Evolutionary conservation across 2,113 vertebrate genomes (phyloP).

Genomic region (Trochalopteron elliotii): DNA sequence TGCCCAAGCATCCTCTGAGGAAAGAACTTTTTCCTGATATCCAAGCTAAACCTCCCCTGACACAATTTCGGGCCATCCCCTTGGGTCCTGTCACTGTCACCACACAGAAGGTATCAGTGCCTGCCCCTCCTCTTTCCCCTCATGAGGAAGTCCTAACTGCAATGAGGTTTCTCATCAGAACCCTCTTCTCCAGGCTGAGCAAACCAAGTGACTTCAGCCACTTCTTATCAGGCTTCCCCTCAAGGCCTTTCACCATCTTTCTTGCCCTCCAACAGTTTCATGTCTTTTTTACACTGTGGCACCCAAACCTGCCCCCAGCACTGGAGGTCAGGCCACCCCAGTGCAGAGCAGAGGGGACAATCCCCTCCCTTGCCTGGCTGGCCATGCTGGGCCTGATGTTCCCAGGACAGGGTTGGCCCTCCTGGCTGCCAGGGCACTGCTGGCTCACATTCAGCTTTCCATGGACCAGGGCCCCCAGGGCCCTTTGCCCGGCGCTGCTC

Average conservation of each 20-base stretch:
- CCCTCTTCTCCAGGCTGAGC: not conserved
- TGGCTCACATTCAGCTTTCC: not conserved
- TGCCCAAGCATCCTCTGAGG: not conserved
- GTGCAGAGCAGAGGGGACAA: rapidly evolving
- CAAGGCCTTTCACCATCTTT: not conserved
- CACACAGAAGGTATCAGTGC: not conserved
- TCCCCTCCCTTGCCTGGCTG: not conserved
- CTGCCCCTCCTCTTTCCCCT: not conserved
- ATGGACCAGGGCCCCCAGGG: rapidly evolving
- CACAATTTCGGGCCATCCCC: not conserved
- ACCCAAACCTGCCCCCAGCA: not conserved
- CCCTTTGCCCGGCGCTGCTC: not conserved
- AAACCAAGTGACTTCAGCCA: not conserved
- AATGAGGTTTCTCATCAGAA: not conserved
- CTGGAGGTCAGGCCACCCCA: rapidly evolving
- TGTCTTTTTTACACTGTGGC: rapidly evolving
- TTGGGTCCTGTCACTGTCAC: not conserved
- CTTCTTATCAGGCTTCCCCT: rapidly evolving
- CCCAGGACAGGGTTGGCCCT: not conserved
- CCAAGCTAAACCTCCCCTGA: not conserved
- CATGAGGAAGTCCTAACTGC: not conserved
- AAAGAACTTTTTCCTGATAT: not conserved
- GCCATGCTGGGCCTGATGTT: rapidly evolving
- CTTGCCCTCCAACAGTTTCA: rapidly evolving
- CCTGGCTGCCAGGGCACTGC: not conserved